Base-by-base conservation (phyloP, 2,888 invertebrate species). In the Himalopsyche anomala region DNA sequence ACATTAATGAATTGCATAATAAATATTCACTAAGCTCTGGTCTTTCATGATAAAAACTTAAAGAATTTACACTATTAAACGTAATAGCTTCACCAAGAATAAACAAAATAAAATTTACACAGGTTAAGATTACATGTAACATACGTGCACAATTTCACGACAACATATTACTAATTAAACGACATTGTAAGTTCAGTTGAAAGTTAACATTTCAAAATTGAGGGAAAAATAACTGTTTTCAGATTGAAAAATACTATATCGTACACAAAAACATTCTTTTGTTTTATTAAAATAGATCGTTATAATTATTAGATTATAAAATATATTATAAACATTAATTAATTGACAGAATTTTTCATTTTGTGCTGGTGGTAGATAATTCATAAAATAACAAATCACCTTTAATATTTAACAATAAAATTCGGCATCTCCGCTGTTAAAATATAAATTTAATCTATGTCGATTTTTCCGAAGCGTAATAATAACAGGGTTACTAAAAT, bases 291-390 rank as follows among this genome's bases (percentile, higher is more conserved):
- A 74, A 80, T 80, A 80, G 51, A 80, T 80, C 17, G n/a, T 42
- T 80, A 80, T 80, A 3, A 40, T 80, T 17, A 80, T 80, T 51
- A 45, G 80, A 80, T 80, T 51, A 45, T 45, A 80, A 80, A 45
- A 51, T 80, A 51, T 80, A 80, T 45, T 45, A 51, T 19, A 80
- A n/a, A 80, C 51, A 80, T 45, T 80, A 45, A 80, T 80, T 80
- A 38, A 51, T 19, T 80, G 80, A 74, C 38, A 80, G 45, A 80
- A 45, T n/a, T 80, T 45, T 51, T 11, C 28, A 42, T 80, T 19
- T 45, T 19, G 42, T 80, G 28, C 28, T 19, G 12, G 28, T 19
- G n/a, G 45, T 80, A 80, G 80, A 80, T 80, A 80, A 42, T 80
- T 74, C 28, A 74, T 74, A 38, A 74, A 74, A 74, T 36, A 74